phyloP scores from a whole-genome alignment of 2,797 vertebrate genomes.

The Denticeps clupeoides region DNA sequence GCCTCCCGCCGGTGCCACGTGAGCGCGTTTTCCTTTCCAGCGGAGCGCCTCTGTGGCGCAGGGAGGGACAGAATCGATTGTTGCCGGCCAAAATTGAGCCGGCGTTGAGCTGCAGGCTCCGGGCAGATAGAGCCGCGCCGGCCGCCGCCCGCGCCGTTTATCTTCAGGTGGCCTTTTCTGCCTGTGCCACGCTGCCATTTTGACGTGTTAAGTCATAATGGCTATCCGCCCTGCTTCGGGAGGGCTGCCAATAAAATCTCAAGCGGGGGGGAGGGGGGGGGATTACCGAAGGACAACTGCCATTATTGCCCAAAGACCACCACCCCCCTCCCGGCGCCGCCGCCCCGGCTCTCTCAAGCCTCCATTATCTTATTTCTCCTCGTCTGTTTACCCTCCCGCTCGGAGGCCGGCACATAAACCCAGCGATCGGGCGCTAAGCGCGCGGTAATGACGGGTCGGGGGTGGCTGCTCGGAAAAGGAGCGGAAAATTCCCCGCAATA shows the following conservation, averaged over 20 bases:
- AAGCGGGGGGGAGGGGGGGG: conserved; percentile 57
- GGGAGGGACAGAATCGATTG: conserved; percentile 63
- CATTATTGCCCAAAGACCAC: conserved; percentile 46
- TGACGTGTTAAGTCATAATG: conserved; percentile 73
- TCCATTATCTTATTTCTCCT: conserved; percentile 18
- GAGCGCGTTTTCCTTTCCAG: conserved; percentile 52
- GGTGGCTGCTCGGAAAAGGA: too few species aligned
- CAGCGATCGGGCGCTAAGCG: too few species aligned
- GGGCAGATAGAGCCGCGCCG: conserved; percentile 56
- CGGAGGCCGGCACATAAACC: too few species aligned
- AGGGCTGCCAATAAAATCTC: conserved; percentile 61
- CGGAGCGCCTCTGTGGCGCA: conserved; percentile 34
- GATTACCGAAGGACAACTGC: conserved; percentile 59
- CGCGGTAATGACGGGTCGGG: too few species aligned
- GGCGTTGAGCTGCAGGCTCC: conserved; percentile 55
- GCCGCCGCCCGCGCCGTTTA: conserved; percentile 60
- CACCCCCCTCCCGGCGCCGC: conserved; percentile 4
- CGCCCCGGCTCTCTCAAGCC: conserved; percentile 23
- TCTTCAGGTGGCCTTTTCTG: conserved; percentile 71
- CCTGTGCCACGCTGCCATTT: conserved; percentile 63
- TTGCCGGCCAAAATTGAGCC: conserved; percentile 65
- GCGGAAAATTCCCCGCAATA: too few species aligned
- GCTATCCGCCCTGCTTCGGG: conserved; percentile 58
- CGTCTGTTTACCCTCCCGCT: conserved; percentile 15
- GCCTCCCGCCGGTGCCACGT: conserved; percentile 52